Percentiles rank a stretch among this genome's conserved stretches.
These are phyloP conservation scores for Bradysia coprophila DNA, from an alignment of 1,140 invertebrate species.

Conservation along the genomic window DNA sequence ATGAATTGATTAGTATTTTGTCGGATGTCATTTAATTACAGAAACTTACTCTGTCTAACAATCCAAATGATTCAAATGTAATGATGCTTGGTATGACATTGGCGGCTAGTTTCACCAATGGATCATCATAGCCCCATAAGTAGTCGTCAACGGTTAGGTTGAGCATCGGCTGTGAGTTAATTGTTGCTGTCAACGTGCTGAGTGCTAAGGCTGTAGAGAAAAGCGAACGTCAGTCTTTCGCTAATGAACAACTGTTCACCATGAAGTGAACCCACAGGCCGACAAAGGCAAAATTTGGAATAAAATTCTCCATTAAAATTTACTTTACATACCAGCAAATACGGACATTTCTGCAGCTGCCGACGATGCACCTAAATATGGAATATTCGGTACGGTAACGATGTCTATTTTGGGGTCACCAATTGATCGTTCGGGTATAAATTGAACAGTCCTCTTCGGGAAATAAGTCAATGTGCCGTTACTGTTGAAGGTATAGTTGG, in stretches of 20 bases:
- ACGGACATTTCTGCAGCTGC: slow-evolving; percentile 9
- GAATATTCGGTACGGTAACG: slow-evolving; percentile 55
- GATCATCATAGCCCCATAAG: slow-evolving; percentile 74
- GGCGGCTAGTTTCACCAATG: slow-evolving; percentile 44
- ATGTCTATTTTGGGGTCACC: slow-evolving; percentile 40
- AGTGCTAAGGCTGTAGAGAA: slow-evolving; percentile 29
- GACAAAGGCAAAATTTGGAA: too few species aligned
- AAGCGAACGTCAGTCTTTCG: slow-evolving; percentile 21
- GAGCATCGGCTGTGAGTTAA: slow-evolving; percentile 48
- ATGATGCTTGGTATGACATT: slow-evolving; percentile 49
- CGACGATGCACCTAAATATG: slow-evolving; percentile 38
- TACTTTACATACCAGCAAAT: slow-evolving; percentile 15
- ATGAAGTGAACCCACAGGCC: neutral
- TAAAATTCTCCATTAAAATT: too few species aligned
- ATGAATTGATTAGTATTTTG: slow-evolving; percentile 6
- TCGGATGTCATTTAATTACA: too few species aligned
- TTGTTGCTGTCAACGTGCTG: slow-evolving; percentile 33
- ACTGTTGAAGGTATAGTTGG: slow-evolving; percentile 42
- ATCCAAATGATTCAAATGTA: slow-evolving; percentile 55
- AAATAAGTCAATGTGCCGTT: slow-evolving; percentile 61
- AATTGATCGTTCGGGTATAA: slow-evolving; percentile 45
- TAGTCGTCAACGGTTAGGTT: slow-evolving; percentile 51
- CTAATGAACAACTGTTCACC: neutral
- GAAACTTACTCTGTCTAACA: slow-evolving; percentile 62
- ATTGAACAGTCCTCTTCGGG: slow-evolving; percentile 44